Conservation (phyloP, 2,888 invertebrate species). For the Cepaea hortensis region DNA sequence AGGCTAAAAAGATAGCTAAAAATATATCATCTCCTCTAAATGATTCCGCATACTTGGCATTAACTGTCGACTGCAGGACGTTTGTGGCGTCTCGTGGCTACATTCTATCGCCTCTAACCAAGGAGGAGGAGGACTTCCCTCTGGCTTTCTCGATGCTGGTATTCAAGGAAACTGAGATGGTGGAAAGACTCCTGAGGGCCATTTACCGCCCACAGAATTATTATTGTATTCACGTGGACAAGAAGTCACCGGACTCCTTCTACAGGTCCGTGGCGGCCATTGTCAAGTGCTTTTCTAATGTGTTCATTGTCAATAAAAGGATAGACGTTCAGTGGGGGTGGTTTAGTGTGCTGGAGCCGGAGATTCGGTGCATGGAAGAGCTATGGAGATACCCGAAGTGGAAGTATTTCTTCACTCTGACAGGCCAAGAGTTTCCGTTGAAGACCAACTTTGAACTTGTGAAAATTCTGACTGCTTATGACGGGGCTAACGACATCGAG, state of each 20-base stretch:
- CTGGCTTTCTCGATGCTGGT: slow-evolving; percentile 28
- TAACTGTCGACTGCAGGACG: not conserved
- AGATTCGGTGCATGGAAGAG: slow-evolving; percentile 40
- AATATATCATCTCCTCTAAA: not conserved
- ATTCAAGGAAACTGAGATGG: slow-evolving; percentile 40
- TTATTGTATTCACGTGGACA: slow-evolving; percentile 43
- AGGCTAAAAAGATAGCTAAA: not conserved
- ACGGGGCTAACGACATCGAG: slow-evolving; percentile 69
- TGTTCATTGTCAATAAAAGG: slow-evolving; percentile 14
- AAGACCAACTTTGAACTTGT: slow-evolving; percentile 72
- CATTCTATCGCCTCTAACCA: slow-evolving; percentile 18
- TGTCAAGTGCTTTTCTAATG: slow-evolving; percentile 33
- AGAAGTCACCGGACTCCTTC: slow-evolving; percentile 4
- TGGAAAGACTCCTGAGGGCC: slow-evolving; percentile 30
- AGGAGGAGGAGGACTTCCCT: slow-evolving; percentile 40
- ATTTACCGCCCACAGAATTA: slow-evolving; percentile 41
- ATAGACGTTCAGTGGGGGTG: slow-evolving; percentile 39
- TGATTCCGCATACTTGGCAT: not conserved
- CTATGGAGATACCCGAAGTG: slow-evolving; percentile 36
- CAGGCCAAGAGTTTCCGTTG: slow-evolving; percentile 72
- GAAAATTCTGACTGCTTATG: slow-evolving; percentile 62
- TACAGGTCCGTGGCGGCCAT: slow-evolving; percentile 15
- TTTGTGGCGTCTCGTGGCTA: slow-evolving; percentile 23
- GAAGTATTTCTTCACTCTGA: slow-evolving; percentile 67
- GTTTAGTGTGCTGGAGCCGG: slow-evolving; percentile 40